Base-by-base conservation (phyloP, 1,140 invertebrate species). In the Teleopsis dalmanni region DNA sequence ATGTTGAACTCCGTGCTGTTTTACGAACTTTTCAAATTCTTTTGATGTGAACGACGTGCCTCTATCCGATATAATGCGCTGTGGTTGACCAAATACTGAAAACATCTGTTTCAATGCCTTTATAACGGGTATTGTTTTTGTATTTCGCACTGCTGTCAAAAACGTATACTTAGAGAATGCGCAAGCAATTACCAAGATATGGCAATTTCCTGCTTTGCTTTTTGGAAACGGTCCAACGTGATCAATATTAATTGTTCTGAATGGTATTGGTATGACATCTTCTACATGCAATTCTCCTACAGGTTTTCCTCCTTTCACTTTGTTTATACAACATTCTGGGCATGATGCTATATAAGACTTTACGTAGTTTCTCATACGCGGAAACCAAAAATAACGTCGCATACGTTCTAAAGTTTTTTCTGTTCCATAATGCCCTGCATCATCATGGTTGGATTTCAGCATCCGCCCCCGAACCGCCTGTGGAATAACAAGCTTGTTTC, bases 121-220 rank as follows among this genome's bases (percentile, higher is more conserved):
- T 7, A 40, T 10, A n/a, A 51, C 44, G n/a, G 58, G 44, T 26
- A 50, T 57, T 14, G 55, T 46, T 27, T 43, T 49, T 7, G 59
- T 56, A 19, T 45, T 50, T 3, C 23, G 26, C 6, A 47, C 36
- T 11, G 50, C 25, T 33, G 31, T 38, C 3, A 47, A 11, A 10
- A 47, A 33, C 8, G 29, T 10, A 31, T 38, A 52, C 34, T 52
- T 52, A 33, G 33, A 53, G 18, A 65, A 65, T 38, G 64, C 55
- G 48, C 67, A 48, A 41, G 67, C 73, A 2, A 75, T 43, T 1
- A 67, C 70, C 44, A 76, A 70, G 2, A 65, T 65, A 50, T 76
- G 73, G 38, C 56, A 58, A 62, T 75, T 72, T 14, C 53, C 38
- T 1, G n/a, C 50, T 22, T 70, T 69, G 6, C 52, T 37, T 38